Base-by-base conservation (phyloP, 2,113 vertebrate species). In the Lutjanus erythropterus region DNA sequence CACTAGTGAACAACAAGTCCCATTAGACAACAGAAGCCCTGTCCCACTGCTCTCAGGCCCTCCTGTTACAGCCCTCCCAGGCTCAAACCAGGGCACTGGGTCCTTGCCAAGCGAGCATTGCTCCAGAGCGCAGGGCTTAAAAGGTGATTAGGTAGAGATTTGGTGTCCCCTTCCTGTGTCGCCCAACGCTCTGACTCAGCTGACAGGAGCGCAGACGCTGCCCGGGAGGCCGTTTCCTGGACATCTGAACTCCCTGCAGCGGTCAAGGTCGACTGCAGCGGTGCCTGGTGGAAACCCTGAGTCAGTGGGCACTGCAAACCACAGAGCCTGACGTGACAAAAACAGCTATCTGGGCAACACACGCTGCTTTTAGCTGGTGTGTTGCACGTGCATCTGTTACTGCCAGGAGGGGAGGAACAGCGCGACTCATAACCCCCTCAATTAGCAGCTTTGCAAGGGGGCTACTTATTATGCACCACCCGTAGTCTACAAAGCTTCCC, bases 71-170 rank as follows among this genome's bases (percentile, higher is more conserved):
- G 27, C 46, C 69, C 49, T 37, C 56, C 62, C 35, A 31, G 53
- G 0, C 59, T 71, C 50, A 78, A 61, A 66, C 33, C 79, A 77
- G 41, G 58, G 9, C 72, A 62, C 42, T 52, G 18, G 31, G 21
- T 70, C 19, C 53, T 50, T 80, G 67, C 77, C 62, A 80, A 59
- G 77, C 39, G 23, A 66, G 53, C 69, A 53, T 31, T 47, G 76
- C 81, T 82, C 66, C 80, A 66, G 68, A 73, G 75, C 4, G 58
- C 61, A 67, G 70, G 58, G 83, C 71, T 91, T 87, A 84, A 84
- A 77, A 84, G 73, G 75, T 88, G 81, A 88, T 91, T 87, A 85
- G 59, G 83, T 53, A 27, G 80, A 89, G 89, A 86, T 86, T 86
- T 89, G 87, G 81, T 71, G 65, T 90, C 69, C 76, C 76, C 78